Conservation (phyloP, 2,113 vertebrate species). For the Lamprotornis superbus region DNA sequence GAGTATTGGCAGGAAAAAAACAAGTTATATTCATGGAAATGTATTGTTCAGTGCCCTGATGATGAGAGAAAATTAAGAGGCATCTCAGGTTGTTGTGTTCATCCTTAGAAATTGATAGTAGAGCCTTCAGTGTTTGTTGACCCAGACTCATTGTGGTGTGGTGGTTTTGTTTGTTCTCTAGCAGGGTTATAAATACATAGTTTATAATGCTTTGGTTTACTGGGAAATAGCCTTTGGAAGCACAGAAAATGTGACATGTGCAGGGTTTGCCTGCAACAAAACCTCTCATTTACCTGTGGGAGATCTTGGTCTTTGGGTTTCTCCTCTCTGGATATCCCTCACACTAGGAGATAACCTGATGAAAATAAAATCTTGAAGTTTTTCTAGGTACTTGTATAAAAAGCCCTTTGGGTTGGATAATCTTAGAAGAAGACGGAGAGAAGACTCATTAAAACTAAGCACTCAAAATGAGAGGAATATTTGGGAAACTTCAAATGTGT, state of each 20-base stretch:
- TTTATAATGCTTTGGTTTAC: background rate
- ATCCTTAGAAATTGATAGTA: background rate
- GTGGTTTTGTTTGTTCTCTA: background rate
- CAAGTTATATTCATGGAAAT: background rate
- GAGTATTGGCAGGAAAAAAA: background rate
- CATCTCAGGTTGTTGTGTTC: background rate
- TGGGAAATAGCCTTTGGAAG: background rate
- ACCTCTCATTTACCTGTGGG: background rate
- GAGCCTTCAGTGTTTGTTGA: background rate
- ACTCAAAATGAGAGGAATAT: background rate
- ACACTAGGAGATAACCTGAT: background rate
- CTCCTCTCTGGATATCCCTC: background rate
- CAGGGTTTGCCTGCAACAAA: background rate
- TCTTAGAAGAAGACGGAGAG: background rate
- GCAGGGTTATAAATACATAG: background rate
- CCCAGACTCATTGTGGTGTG: rapidly evolving
- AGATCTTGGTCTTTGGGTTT: background rate
- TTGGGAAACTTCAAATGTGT: background rate
- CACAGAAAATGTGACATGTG: background rate
- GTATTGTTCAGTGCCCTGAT: background rate
- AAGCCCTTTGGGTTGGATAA: background rate
- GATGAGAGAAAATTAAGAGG: background rate
- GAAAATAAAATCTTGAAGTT: background rate
- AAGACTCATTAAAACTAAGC: background rate
- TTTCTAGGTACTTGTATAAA: background rate